Base-by-base conservation (phyloP, 1,140 invertebrate species). In the Drosophila yakuba region DNA sequence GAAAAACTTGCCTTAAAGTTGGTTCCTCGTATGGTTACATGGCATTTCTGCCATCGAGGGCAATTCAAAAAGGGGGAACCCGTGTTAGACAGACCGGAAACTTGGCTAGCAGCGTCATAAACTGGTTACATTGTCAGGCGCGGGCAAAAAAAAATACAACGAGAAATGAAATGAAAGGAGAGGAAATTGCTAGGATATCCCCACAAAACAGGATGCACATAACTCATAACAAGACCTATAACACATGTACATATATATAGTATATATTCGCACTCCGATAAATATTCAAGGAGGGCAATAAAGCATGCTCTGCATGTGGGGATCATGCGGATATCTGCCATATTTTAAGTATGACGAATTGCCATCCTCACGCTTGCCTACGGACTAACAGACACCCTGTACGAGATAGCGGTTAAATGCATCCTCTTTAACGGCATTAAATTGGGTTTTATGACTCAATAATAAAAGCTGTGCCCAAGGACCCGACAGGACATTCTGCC, bases 401-500 rank as follows among this genome's bases (percentile, higher is more conserved):
- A 57, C 68, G 50, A 61, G 72, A 77, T 80, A 74, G 55, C 60
- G 54, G 67, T 71, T 73, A 89, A 84, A 73, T 88, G 76, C 80
- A 84, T 84, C 76, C 76, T 60, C 50, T 61, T 83, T 45, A 89
- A 84, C 57, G 60, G 47, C 73, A 71, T 89, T 69, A 83, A 89
- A 83, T 89, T 80, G 80, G 71, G 77, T 89, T 88, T 89, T 84
- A 88, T 89, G 80, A 62, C 84, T 89, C 72, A 78, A 84, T 84
- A 89, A 84, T 72, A 71, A 50, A 28, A 28, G 41, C 36, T 7
- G 12, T 35, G 60, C 12, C 15, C 11, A 12, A 35, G 60, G 55
- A 43, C 38, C 60, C 15, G 32, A 8, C 32, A 32, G 32, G 7
- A 1, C 25, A 56, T 43, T 4, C 55, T 3, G 54, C n/a, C 15